A percentile compares a stretch with the other conserved stretches of the same genome.
These are phyloP conservation scores for Meloidogyne chitwoodi DNA, from an alignment of 1,140 invertebrate species.

Conservation along the genomic window DNA sequence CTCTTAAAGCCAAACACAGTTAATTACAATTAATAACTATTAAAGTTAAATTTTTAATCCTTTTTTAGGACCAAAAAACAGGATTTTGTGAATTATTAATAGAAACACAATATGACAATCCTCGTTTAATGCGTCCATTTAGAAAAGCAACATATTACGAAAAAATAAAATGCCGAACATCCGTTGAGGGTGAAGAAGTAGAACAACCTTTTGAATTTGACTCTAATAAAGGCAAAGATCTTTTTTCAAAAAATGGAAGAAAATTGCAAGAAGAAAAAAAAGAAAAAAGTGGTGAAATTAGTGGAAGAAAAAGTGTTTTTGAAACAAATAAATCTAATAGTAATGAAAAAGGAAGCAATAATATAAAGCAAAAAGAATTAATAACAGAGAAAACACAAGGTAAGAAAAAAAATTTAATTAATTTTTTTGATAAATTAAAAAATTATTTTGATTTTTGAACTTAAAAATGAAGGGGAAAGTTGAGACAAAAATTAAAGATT, in stretches of 20 bases:
- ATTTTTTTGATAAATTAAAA: too few relatives aligned
- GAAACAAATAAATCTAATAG: not conserved
- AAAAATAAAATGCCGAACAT: constrained; percentile 49
- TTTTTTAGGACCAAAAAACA: constrained; percentile 20
- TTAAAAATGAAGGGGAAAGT: too few relatives aligned
- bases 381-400: too few relatives aligned
- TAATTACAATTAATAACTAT: too few relatives aligned
- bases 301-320: not conserved
- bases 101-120: constrained; percentile 57
- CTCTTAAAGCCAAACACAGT: too few relatives aligned
- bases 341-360: not conserved
- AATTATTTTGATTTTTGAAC: too few relatives aligned
- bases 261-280: not conserved
- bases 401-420: too few relatives aligned
- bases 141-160: constrained; percentile 56
- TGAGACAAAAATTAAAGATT: too few relatives aligned
- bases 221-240: not conserved
- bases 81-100: constrained; percentile 56
- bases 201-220: constrained; percentile 7
- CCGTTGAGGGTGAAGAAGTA: constrained; percentile 24
- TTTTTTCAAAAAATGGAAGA: not conserved
- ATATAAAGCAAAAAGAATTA: too few relatives aligned
- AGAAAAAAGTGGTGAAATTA: not conserved
- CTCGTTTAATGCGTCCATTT: constrained; percentile 57
- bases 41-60: not conserved